Base-by-base conservation (phyloP, 2,888 invertebrate genomes). In the Diplolepis rosae region DNA sequence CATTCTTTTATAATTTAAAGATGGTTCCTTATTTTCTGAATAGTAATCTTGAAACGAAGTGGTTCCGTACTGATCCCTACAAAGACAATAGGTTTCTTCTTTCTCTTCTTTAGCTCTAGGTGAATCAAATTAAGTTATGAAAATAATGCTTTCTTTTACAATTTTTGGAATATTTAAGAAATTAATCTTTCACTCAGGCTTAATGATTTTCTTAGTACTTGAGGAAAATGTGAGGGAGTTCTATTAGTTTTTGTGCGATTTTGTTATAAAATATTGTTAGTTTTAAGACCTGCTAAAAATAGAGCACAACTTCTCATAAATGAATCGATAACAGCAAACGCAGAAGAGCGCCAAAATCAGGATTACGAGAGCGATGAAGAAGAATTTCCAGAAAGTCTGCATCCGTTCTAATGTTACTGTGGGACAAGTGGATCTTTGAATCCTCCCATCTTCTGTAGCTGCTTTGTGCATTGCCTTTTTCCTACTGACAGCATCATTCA, bases 291-390 rank as follows among this genome's bases (percentile, higher is more conserved):
- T 61, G 39, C n/a, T 22, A 61, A 22, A 61, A 39, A n/a, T 35
- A 24, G n/a, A 61, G n/a, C 61, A 32, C 13, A 76, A 61, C 39
- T 68, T 69, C 42, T 45, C 52, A 28, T 50, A 66, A 35, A 72
- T 56, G 52, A 39, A 72, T 24, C 61, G 45, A 48, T 70, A 72
- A 15, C 72, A 76, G 15, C 45, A 69, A 65, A 69, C 13, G 65
- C 56, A 71, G 24, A 76, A 4, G 32, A 72, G 51, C n/a, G 68
- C 48, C 51, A 74, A 1, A 50, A 68, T 32, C 15, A 74, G 35
- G 6, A 50, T 22, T 9, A 42, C 18, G 15, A 72, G 30, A 7
- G 35, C 13, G 13, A n/a, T 7, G 22, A 39, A 22, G 24, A 39
- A 27, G 11, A 39, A 7, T 61, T 61, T 35, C 61, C 61, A 61